Evolutionary conservation across 1,140 invertebrate species (phyloP), one percentile per base, ranked within the genome.

Genomic region (Pseudoatta argentina): DNA sequence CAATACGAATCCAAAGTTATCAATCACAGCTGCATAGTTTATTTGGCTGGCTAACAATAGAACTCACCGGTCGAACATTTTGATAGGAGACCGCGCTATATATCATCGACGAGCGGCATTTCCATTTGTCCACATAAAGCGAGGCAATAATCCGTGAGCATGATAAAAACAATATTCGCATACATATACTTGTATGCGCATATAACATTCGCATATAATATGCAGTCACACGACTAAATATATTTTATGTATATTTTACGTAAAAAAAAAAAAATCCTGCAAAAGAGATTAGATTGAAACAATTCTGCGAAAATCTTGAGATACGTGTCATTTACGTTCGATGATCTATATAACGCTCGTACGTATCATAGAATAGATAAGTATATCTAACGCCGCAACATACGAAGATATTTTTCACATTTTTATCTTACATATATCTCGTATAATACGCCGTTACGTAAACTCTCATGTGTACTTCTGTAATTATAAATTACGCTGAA

Each of bases 111-210:
- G 2, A 61, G 55, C 34, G 34, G 67, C 21, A 61, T 82, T 82
- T 82, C 66, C 34, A 82, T 82, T 73, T 82, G 67, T 82, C 39
- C 67, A 14, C 16, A 30, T 59, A 73, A 73, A 73, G 24, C 34
- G 51, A 10, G 44, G 27, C 53, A 82, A 82, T 82, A 82, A 72
- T 82, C 14, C 55, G 48, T 18, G 12, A 44, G 16, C 2, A n/a
- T 24, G 34, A 61, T 59, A 82, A 72, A 82, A 82, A 82, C 39
- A 69, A 81, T 69, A 27, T 39, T 59, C 34, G n/a, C 59, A 48
- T n/a, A 8, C 8, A 16, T 39, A 8, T 16, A 51, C 10, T 51
- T 51, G 12, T 51, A 51, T 51, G 21, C 14, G 12, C 12, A 10
- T 66, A 39, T 10, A 81, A 71, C 21, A 48, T n/a, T 79, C n/a